These are phyloP conservation scores for Papilio polyxenes DNA, from an alignment of 1,140 invertebrate genomes.

Conservation along the genomic window DNA sequence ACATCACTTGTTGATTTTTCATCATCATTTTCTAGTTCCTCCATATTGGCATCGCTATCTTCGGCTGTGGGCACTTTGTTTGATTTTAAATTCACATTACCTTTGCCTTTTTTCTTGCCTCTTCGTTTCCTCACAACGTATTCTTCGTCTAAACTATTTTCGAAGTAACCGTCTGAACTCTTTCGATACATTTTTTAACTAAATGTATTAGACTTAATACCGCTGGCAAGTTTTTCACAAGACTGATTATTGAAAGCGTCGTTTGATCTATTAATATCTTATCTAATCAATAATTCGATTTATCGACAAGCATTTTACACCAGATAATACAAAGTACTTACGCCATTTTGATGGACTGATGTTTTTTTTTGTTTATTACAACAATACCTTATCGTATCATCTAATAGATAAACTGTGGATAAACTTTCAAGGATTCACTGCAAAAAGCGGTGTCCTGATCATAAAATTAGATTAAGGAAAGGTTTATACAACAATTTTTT, in stretches of 20 bases:
- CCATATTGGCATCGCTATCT: constrained; percentile 25
- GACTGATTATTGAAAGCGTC: constrained; percentile 23
- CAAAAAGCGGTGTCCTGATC: neutral
- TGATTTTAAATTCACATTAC: constrained; percentile 1
- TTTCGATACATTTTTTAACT: constrained; percentile 18
- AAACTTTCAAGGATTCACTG: neutral
- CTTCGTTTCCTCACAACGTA: constrained; percentile 26
- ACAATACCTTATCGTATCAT: neutral
- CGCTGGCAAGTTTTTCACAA: neutral
- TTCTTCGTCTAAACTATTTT: constrained; percentile 21
- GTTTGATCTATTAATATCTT: constrained; percentile 36
- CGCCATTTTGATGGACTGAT: neutral
- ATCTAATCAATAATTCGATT: constrained; percentile 36
- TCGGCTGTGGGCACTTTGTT: neutral
- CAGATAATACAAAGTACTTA: constrained; percentile 28
- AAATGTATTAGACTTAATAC: neutral
- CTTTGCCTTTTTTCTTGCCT: constrained; percentile 30
- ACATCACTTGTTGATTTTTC: constrained; percentile 4
- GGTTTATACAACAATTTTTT: neutral
- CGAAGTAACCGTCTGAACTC: neutral
- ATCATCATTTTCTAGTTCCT: constrained; percentile 17
- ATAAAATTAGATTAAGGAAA: neutral
- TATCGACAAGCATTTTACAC: constrained; percentile 22
- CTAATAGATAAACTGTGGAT: neutral
- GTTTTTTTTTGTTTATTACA: neutral